Base-by-base conservation (phyloP, 2,113 vertebrate genomes). In the Alligator sinensis region DNA sequence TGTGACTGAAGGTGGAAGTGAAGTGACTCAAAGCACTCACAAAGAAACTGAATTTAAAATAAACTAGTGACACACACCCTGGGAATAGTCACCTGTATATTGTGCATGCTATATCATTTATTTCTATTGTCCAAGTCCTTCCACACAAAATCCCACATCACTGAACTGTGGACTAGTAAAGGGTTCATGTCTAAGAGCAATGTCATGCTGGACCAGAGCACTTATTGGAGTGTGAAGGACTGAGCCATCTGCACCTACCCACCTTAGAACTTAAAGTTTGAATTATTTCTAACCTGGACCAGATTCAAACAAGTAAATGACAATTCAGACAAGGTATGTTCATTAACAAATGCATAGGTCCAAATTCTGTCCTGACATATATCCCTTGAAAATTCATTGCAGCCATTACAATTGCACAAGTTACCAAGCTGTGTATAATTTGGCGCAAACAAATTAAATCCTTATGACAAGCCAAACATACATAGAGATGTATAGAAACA, bases 11-110 rank as follows among this genome's bases (percentile, higher is more conserved):
- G 94, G n/a, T 88, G 72, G 89, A 96, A 95, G 79, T 87, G 64
- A 88, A 89, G 11, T 94, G 96, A 96, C 82, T 96, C 96, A 96
- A 84, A 57, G 22, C 10, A 27, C 30, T 34, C 81, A 59, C 88
- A 93, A 93, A 91, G 78, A 90, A 88, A 84, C 47, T 14, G 11
- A 1, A 0, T 57, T 88, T 76, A 11, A 80, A 92, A 84, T 76
- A 78, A 94, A 34, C n/a, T 11, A 81, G 5, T 61, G 91, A 92
- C 92, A 90, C 9, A 62, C 27, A 66, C 14, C 64, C 64, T 16
- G 16, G 27, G 64, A 5, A 82, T 34, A 22, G 70, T 88, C 81
- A 82, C 27, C 66, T 82, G 8, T 91, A 74, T 38, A n/a, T 88
- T 84, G 63, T 61, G 82, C 80, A 28, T 62, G 55, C 64, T 80